Base-by-base conservation (phyloP, 2,113 vertebrate species). In the Labeo catla region DNA sequence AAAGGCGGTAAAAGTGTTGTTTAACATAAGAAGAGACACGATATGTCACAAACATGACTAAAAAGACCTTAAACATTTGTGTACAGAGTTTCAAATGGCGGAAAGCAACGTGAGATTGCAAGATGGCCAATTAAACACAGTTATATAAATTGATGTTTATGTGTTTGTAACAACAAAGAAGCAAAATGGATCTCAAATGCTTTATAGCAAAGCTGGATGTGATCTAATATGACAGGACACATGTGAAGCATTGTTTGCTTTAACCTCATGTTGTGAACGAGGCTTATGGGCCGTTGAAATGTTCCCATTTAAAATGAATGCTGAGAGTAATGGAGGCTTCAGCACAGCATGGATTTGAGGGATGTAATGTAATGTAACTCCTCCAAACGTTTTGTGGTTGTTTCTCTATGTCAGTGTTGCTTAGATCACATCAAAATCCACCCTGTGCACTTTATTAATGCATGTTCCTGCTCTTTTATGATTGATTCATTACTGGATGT, bases 11-110 rank as follows among this genome's bases (percentile, higher is more conserved):
- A 84, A 65, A 34, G 34, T 9, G 4, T 39, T 28, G 68, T 84
- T 80, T 16, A 81, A 43, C 34, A 80, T 36, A 66, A 39, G 45
- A 84, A 16, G 43, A 49, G 47, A 66, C 65, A 72, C 2, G 9
- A 57, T 76, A 80, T 59, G 80, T 50, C 84, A 39, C 21, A 50
- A 36, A 87, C 85, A 70, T 81, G 45, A 79, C 86, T 90, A 80
- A 16, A 54, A 54, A 54, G 52, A 6, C 63, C 21, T 61, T 61
- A n/a, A 61, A 9, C 4, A 2, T 28, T 28, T 65, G 23, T 65
- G 15, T 65, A 23, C 65, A 36, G 12, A 0, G 8, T 16, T 28
- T 68, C 12, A 68, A 36, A 68, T 36, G 65, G 34, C 13, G 16
- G 13, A 68, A 68, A 16, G 34, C 28, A 39, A 68, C 6, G 34